Conservation (phyloP, 2,113 vertebrate genomes). For the Synodontis membranacea region DNA sequence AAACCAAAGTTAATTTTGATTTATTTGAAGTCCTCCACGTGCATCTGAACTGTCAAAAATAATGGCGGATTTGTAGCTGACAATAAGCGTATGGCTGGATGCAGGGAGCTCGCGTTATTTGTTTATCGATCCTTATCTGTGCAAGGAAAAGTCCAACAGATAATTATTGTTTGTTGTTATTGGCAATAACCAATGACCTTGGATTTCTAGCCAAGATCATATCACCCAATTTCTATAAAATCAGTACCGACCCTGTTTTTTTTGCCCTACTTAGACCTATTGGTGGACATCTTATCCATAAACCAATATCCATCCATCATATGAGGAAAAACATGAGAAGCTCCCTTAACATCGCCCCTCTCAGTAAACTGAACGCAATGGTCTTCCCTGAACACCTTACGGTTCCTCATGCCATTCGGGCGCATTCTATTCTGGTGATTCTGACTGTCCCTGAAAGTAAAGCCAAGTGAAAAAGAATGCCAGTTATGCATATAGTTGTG, state of each 20-base stretch:
- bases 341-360: not conserved
- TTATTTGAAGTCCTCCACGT: not conserved
- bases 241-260: not conserved
- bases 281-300: not conserved
- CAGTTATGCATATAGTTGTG: not conserved
- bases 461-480: not conserved
- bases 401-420: not conserved
- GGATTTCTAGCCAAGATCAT: not conserved
- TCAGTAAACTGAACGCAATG: not conserved
- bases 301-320: not conserved
- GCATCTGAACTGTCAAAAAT: not conserved
- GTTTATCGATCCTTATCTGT: not conserved
- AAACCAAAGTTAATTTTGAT: not conserved
- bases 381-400: not conserved
- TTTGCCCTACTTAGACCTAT: not conserved
- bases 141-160: no score
- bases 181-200: not conserved
- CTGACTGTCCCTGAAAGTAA: not conserved
- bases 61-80: not conserved
- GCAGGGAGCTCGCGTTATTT: not conserved
- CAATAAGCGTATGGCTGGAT: not conserved
- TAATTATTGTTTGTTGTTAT: no score
- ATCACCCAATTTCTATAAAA: not conserved
- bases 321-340: not conserved
- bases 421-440: no score